Base-by-base conservation (phyloP, 1,140 invertebrate genomes). In the Magallana angulata region DNA sequence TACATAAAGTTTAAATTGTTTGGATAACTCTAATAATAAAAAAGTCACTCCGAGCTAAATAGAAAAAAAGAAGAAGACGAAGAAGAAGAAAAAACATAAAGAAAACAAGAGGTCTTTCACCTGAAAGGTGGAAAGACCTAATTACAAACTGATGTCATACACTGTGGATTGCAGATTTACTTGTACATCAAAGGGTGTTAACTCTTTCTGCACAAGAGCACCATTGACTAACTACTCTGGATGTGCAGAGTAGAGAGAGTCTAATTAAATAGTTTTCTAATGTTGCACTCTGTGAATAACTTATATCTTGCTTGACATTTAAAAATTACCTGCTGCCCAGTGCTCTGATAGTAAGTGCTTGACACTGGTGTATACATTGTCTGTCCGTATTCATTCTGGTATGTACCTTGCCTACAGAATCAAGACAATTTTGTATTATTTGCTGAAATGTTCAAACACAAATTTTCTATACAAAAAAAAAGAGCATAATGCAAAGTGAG, bases 331-430 rank as follows among this genome's bases (percentile, higher is more conserved):
- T 94, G 93, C 84, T 85, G 90, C 36, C 90, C 90, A 57, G 91
- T 59, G 64, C 91, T 95, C 92, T 96, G 96, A 88, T 95, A 96
- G 87, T 96, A 96, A 14, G 95, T 95, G 60, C 95, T 95, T 76
- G 94, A 94, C 4, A 96, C 96, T 91, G 96, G 95, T 57, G 96
- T 96, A 92, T 97, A 97, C 95, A 97, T 96, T 89, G 96, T 96
- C 87, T 98, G 97, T 86, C 97, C 97, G 93, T 98, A 98, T 60
- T 98, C 97, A 88, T 97, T 97, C 95, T 97, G 87, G 88, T 93
- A 98, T n/a, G 88, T 87, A n/a, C 84, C 96, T 96, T 97, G 97
- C 91, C 89, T 95, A 94, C 89, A 48, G 93, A 92, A 90, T 92
- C 57, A 76, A 82, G 7, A 82, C 48, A n/a, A 57, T 48, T 48